Base-by-base conservation (phyloP, 2,113 vertebrate genomes). In the Pardalotus punctatus region DNA sequence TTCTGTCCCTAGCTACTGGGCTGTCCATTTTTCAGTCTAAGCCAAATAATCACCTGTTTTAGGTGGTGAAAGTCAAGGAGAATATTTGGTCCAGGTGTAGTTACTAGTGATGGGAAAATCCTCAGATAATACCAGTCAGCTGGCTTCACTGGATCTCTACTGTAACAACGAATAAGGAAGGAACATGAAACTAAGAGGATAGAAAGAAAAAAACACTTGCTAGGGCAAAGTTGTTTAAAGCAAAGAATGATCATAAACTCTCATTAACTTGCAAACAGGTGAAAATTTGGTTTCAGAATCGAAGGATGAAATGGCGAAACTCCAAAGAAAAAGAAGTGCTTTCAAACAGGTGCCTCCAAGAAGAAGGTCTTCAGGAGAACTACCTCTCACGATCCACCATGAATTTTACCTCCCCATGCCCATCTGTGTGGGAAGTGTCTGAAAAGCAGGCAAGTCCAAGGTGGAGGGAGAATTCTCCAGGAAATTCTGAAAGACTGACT, bases 261-360 rank as follows among this genome's bases (percentile, higher is more conserved):
- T 86, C 7, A 38, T 97, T 93, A 88, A 97, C 83, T 97, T 97
- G 62, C 83, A 69, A 95, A 97, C 92, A 99, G 99, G 99, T 99
- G 85, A 99, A 99, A 97, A 99, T 99, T 95, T 99, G 99, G 99
- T 99, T 99, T 97, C 99, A 99, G 97, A 99, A 99, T 96, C 98
- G 99, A 91, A 98, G 99, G 67, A 99, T 99, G 99, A 99, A 99
- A 94, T 99, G 99, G 99, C 98, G 99, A 95, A 99, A 99, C 97
- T 99, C 98, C 93, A 99, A 99, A 98, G 99, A 99, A 97, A 99
- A 99, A 94, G 99, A 99, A 97, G 97, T 98, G 53, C 98, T 98
- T 95, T 98, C 98, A 81, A 98, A 95, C 84, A 97, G 93, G 31
- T 98, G 97, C 90, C 50, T 98, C 74, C 98, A 98, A 57, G 98